These are phyloP conservation scores for Trichopria drosophilae DNA, from an alignment of 2,888 invertebrate species.

Conservation along the genomic window DNA sequence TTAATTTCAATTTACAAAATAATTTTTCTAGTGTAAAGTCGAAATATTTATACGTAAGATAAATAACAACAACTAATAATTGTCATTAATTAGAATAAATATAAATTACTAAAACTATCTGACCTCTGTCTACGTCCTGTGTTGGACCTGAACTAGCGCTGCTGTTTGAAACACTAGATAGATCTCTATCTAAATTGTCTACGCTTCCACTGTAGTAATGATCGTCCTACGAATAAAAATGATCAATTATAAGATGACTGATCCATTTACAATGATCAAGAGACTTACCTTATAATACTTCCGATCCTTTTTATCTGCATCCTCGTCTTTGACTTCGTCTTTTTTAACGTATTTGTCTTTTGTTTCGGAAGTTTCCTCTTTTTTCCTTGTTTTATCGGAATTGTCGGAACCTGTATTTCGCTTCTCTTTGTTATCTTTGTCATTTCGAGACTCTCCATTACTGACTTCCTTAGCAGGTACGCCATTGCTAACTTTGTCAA, in stretches of 20 bases:
- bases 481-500: slow-evolving; percentile 60
- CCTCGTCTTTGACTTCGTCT: slow-evolving; percentile 62
- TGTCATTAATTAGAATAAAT: too few relatives aligned
- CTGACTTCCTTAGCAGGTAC: slow-evolving; percentile 52
- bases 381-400: slow-evolving; percentile 49
- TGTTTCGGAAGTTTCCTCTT: slow-evolving; percentile 53
- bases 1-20: slow-evolving; percentile 6
- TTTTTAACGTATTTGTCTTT: slow-evolving; percentile 61
- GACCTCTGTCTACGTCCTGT: slow-evolving; percentile 62
- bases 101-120: too few relatives aligned
- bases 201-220: slow-evolving; percentile 57
- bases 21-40: too few relatives aligned
- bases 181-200: slow-evolving; percentile 64
- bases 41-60: too few relatives aligned
- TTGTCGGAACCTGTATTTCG: slow-evolving; percentile 53
- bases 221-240: slow-evolving; percentile 59
- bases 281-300: slow-evolving; percentile 64
- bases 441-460: slow-evolving; percentile 51
- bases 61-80: too few relatives aligned
- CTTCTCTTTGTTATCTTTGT: slow-evolving; percentile 54
- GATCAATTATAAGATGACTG: slow-evolving; percentile 63
- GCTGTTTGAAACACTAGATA: slow-evolving; percentile 60
- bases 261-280: too few relatives aligned
- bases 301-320: slow-evolving; percentile 64
- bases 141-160: slow-evolving; percentile 56